Evolutionary conservation across 2,113 vertebrate species (phyloP).

Genomic region (Neolamprologus tretocephalus): DNA sequence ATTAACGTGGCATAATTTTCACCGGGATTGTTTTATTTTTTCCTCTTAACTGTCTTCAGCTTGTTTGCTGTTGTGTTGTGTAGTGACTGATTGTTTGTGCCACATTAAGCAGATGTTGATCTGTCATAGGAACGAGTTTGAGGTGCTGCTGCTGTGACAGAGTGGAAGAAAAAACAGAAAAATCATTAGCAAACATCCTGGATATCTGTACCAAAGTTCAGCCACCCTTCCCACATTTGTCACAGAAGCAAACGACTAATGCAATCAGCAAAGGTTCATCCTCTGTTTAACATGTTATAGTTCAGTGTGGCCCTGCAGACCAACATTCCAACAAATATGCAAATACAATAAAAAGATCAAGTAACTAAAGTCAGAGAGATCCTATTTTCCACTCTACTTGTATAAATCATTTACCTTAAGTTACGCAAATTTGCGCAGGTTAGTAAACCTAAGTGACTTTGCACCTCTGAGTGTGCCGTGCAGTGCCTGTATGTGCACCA

Average conservation of each 20-base stretch:
- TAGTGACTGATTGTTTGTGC: not conserved
- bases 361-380: not conserved
- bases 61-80: not conserved
- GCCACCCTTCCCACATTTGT: not conserved
- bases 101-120: not conserved
- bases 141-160: not conserved
- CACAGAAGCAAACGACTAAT: not conserved
- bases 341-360: not conserved
- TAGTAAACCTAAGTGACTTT: not conserved
- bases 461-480: not conserved
- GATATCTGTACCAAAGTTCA: not conserved
- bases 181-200: not conserved
- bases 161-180: not conserved
- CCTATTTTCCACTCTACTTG: not conserved
- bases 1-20: not conserved
- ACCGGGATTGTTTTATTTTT: not conserved
- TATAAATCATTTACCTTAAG: not conserved
- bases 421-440: too few relatives aligned
- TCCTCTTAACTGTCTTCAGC: not conserved
- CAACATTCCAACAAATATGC: not conserved
- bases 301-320: not conserved
- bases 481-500: not conserved
- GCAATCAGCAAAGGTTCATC: not conserved
- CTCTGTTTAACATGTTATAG: not conserved
- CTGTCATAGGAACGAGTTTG: not conserved